These are phyloP conservation scores for Andrena haemorrhoa DNA, from an alignment of 2,888 invertebrate genomes.

Conservation along the genomic window DNA sequence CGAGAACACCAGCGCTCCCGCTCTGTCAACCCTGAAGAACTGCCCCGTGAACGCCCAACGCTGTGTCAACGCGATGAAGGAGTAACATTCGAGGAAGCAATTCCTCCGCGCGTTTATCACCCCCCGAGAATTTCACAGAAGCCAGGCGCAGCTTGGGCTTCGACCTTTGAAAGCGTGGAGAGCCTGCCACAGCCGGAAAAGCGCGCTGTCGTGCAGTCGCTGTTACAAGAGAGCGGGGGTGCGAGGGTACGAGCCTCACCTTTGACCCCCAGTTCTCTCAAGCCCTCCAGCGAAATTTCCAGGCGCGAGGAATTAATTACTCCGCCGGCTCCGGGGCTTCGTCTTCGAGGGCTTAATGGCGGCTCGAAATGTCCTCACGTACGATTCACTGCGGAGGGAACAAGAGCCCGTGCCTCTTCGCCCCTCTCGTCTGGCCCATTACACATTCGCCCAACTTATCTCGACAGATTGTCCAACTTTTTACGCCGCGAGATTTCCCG, in stretches of 20 bases:
- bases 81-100: neutral
- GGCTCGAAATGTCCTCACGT: conserved; percentile 46
- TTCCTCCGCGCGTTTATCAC: conserved; percentile 7
- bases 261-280: conserved; percentile 14
- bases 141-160: neutral
- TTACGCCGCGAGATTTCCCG: neutral
- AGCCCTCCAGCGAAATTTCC: conserved; percentile 63
- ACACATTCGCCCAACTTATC: neutral
- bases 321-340: conserved; percentile 32
- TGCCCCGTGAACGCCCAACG: neutral
- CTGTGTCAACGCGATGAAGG: neutral
- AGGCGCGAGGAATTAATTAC: conserved; percentile 65
- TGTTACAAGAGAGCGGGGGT: neutral
- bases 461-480: conserved; percentile 11
- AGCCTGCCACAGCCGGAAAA: conserved; percentile 3
- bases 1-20: neutral
- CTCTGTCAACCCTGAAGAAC: too few relatives aligned
- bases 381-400: conserved; percentile 35
- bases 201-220: neutral
- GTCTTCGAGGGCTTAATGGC: conserved; percentile 55
- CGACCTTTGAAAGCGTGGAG: neutral
- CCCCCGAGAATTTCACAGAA: neutral
- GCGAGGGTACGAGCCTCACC: neutral
- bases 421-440: neutral
- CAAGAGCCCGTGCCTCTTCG: neutral